Evolutionary conservation across 2,888 invertebrate species (phyloP).

Genomic region (Drosophila greeni): DNA sequence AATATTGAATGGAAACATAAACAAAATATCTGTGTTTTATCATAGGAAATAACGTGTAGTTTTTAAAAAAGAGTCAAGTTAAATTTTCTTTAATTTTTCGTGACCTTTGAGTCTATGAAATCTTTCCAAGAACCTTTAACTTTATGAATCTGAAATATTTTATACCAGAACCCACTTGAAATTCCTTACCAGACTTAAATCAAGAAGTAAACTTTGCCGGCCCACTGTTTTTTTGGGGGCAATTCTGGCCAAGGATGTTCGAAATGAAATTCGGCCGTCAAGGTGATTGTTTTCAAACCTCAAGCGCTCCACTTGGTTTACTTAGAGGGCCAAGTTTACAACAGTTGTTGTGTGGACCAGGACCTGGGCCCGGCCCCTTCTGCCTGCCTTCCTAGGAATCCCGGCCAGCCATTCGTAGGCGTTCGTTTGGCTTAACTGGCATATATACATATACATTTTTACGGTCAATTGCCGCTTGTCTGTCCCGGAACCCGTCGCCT

Average conservation of each 20-base stretch:
- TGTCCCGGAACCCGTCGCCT: conserved; percentile 35
- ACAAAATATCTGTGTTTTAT: neutral
- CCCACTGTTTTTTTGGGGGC: conserved; percentile 21
- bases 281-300: conserved; percentile 73
- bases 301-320: conserved; percentile 65
- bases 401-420: conserved; percentile 38
- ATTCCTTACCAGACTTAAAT: neutral
- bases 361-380: neutral
- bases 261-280: conserved; percentile 52
- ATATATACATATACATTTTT: conserved; percentile 64
- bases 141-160: neutral
- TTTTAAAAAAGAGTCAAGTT: neutral
- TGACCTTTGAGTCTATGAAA: neutral
- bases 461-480: conserved; percentile 73
- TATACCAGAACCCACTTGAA: neutral
- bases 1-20: no score
- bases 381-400: neutral
- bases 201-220: neutral
- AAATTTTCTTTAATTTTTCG: neutral
- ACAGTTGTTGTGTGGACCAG: conserved; percentile 20
- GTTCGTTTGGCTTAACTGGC: conserved; percentile 50
- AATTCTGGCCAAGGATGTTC: conserved; percentile 30
- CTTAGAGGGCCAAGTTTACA: conserved; percentile 50
- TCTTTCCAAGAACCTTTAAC: no score
- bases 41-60: neutral